phyloP scores from a whole-genome alignment of 2,888 invertebrate species.

The Caradrina clavipalpis region DNA sequence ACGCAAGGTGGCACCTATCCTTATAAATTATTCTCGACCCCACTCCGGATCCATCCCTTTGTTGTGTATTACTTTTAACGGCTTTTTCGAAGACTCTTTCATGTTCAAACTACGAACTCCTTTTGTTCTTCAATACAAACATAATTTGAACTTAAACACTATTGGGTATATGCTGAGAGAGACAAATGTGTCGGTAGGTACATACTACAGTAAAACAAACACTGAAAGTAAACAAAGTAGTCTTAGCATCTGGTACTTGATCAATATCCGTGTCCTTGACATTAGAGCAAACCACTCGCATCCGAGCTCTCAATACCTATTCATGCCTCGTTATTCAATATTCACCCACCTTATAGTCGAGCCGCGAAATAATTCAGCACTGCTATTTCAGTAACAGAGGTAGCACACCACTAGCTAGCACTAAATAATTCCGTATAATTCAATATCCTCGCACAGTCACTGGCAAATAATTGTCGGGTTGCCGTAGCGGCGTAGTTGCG shows the following conservation, averaged over 20 bases:
- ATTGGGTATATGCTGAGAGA: slow-evolving; percentile 22
- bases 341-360: slow-evolving; percentile 80
- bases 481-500: slow-evolving; percentile 79
- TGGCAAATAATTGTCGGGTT: slow-evolving; percentile 68
- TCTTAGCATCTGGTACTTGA: slow-evolving; percentile 74
- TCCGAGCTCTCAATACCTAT: slow-evolving; percentile 72
- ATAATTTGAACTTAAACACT: slow-evolving; percentile 27
- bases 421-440: slow-evolving; percentile 71
- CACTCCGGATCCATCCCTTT: slow-evolving; percentile 78
- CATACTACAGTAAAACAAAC: slow-evolving; percentile 51
- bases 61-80: slow-evolving; percentile 78
- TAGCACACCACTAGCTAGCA: slow-evolving; percentile 72
- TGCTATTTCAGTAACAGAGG: slow-evolving; percentile 64
- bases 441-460: slow-evolving; percentile 76
- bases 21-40: slow-evolving; percentile 84
- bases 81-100: slow-evolving; percentile 57
- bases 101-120: slow-evolving; percentile 32
- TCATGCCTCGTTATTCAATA: slow-evolving; percentile 77
- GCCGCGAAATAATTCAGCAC: slow-evolving; percentile 57
- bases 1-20: slow-evolving; percentile 77
- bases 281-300: slow-evolving; percentile 76
- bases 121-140: slow-evolving; percentile 26
- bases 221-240: slow-evolving; percentile 56
- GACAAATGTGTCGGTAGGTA: slow-evolving; percentile 45
- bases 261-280: slow-evolving; percentile 89